Conservation (phyloP, 35 echinoderm and acorn worm genomes). For the Antedon bifida region DNA sequence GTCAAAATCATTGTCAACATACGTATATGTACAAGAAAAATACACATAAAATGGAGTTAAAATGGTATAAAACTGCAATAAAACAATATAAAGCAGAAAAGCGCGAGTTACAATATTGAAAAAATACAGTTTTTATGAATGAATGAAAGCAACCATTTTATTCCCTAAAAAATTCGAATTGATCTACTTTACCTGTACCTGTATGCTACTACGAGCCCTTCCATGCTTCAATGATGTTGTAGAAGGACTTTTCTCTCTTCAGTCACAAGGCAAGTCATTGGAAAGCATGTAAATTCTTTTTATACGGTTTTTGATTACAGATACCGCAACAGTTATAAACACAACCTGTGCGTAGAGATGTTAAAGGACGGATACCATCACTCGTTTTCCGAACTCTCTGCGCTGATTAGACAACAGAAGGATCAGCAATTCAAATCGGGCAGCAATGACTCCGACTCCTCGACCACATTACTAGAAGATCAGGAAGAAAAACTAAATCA, state of each 20-base stretch:
- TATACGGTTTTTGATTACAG: conserved; percentile 15
- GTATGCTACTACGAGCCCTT: no score
- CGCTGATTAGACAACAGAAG: conserved; percentile 74
- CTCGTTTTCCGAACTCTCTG: conserved; percentile 88
- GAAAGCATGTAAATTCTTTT: no score
- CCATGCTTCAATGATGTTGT: no score
- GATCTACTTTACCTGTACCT: no score
- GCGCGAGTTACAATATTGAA: no score
- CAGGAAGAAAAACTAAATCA: conserved; percentile 66
- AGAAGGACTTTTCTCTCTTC: no score
- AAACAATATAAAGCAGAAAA: no score
- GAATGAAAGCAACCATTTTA: no score
- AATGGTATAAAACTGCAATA: no score
- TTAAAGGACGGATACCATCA: conserved; percentile 85
- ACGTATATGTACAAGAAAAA: neutral
- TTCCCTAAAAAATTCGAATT: no score
- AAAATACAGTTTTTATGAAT: no score
- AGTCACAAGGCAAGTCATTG: no score
- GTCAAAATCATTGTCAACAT: neutral
- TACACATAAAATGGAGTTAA: neutral
- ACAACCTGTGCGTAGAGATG: conserved; percentile 86
- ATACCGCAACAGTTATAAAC: conserved; percentile 83
- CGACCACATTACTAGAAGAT: conserved; percentile 56
- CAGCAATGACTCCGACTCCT: conserved; percentile 53
- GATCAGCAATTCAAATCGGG: conserved; percentile 34